These are phyloP conservation scores for Diaphora mendica DNA, from an alignment of 2,888 invertebrate genomes.

Conservation along the genomic window DNA sequence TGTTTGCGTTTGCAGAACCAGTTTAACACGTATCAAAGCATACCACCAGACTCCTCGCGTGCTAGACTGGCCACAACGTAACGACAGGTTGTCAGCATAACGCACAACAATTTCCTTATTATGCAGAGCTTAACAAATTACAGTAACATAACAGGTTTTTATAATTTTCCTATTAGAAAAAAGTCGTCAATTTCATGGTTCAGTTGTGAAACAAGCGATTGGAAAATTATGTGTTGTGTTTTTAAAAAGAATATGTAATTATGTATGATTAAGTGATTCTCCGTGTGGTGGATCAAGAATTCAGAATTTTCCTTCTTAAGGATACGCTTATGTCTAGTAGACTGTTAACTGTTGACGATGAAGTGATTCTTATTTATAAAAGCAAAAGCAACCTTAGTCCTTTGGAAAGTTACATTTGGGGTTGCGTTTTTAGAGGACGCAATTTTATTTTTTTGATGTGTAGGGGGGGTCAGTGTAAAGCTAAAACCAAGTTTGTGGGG, in stretches of 20 bases:
- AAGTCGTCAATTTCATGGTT: constrained; percentile 41
- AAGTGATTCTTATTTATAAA: too few species aligned
- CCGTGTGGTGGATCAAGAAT: too few species aligned
- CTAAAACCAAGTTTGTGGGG: too few species aligned
- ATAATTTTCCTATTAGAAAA: constrained; percentile 50
- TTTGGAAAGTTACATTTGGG: too few species aligned
- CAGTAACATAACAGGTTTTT: constrained; percentile 22
- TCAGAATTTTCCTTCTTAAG: too few species aligned
- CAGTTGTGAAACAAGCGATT: constrained; percentile 28
- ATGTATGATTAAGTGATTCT: background rate
- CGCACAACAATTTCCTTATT: constrained; percentile 14
- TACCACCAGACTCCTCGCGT: background rate
- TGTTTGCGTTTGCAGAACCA: background rate
- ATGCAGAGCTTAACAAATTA: constrained; percentile 39
- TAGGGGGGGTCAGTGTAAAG: too few species aligned
- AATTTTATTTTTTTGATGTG: too few species aligned
- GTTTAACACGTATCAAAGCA: background rate
- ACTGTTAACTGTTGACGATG: too few species aligned
- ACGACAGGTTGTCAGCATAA: constrained; percentile 1
- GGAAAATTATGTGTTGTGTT: constrained; percentile 38
- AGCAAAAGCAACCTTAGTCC: too few species aligned
- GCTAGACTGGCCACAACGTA: background rate
- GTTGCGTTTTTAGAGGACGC: too few species aligned
- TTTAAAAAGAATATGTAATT: constrained; percentile 1
- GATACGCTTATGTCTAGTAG: too few species aligned